A percentile compares a stretch with the other conserved stretches of the same genome.
These are phyloP conservation scores for Neogale vison DNA, from an alignment of 2,113 vertebrate genomes.

Conservation along the genomic window DNA sequence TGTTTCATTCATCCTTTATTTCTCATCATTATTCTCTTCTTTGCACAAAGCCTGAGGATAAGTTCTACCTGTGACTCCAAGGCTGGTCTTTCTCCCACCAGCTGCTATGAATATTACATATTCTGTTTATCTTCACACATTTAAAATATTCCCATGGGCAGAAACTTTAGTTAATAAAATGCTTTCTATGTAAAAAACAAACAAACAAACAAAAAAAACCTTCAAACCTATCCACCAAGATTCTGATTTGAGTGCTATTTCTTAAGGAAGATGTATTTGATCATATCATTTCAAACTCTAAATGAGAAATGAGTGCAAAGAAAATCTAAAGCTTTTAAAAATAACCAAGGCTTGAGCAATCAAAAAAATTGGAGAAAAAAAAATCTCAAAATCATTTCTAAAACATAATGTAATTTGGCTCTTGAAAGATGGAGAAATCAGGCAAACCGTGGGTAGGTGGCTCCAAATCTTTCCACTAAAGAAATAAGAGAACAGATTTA, in stretches of 20 bases:
- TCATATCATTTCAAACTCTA: conserved; percentile 63
- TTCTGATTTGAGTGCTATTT: conserved; percentile 52
- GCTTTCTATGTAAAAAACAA: conserved; percentile 13
- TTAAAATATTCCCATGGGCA: conserved; percentile 33
- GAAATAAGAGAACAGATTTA: conserved; percentile 9
- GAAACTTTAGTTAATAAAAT: conserved; percentile 56
- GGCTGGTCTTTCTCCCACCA: neutral
- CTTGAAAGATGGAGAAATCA: conserved; percentile 32
- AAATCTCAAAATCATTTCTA: conserved; percentile 36
- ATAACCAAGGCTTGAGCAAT: conserved; percentile 57
- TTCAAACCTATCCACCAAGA: conserved; percentile 34
- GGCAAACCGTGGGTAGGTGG: neutral
- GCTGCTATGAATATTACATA: conserved; percentile 26
- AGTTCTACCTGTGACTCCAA: conserved; percentile 34
- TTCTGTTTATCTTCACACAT: conserved; percentile 41
- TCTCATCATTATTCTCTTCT: neutral
- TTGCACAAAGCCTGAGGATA: neutral
- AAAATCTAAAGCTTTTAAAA: conserved; percentile 69
- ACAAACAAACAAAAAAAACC: neutral
- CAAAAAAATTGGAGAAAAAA: conserved; percentile 53
- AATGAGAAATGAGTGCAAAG: conserved; percentile 53
- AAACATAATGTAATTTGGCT: conserved; percentile 53
- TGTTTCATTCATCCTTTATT: neutral
- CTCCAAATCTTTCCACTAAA: conserved; percentile 17
- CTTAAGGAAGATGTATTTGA: conserved; percentile 63